Percentiles rank a stretch among this genome's conserved stretches.
Evolutionary conservation across 1,140 invertebrate species (phyloP).

Genomic region (Orussus abietinus): DNA sequence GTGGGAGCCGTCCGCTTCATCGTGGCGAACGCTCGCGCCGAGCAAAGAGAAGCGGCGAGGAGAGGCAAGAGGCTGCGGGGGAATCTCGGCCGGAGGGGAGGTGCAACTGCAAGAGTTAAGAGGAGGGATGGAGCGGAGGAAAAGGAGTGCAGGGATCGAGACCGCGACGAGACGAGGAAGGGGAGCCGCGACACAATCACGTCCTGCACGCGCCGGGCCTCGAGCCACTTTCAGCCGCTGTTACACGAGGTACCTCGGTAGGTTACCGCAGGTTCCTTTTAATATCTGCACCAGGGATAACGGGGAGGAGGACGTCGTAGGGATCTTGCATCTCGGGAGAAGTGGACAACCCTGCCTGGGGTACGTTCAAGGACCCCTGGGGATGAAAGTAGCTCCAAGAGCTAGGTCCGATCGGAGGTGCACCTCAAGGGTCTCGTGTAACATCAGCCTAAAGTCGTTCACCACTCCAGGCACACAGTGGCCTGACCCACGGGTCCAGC

Average conservation of each 20-base stretch:
- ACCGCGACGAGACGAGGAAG: slow-evolving; percentile 9
- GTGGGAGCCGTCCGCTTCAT: slow-evolving; percentile 43
- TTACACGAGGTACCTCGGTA: slow-evolving; percentile 50
- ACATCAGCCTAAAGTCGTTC: slow-evolving; percentile 33
- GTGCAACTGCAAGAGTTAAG: no score
- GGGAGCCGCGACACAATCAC: slow-evolving; percentile 47
- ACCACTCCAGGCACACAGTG: slow-evolving; percentile 40
- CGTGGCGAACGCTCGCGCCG: slow-evolving; percentile 26
- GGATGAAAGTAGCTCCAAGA: no score
- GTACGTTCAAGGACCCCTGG: no score
- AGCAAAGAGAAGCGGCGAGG: not conserved
- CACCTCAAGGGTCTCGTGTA: slow-evolving; percentile 30
- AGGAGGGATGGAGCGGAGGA: no score
- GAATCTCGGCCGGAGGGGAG: no score
- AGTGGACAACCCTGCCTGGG: no score
- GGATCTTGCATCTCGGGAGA: no score
- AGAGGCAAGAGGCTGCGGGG: no score
- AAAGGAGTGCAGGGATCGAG: not conserved
- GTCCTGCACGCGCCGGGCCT: slow-evolving; percentile 52
- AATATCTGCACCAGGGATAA: no score
- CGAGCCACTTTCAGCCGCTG: slow-evolving; percentile 43
- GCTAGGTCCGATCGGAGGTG: not conserved
- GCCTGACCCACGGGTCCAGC: slow-evolving; percentile 47
- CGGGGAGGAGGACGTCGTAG: no score
- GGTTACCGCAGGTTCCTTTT: no score